Base-by-base conservation (phyloP, 2,113 vertebrate genomes). In the Zootoca vivipara region DNA sequence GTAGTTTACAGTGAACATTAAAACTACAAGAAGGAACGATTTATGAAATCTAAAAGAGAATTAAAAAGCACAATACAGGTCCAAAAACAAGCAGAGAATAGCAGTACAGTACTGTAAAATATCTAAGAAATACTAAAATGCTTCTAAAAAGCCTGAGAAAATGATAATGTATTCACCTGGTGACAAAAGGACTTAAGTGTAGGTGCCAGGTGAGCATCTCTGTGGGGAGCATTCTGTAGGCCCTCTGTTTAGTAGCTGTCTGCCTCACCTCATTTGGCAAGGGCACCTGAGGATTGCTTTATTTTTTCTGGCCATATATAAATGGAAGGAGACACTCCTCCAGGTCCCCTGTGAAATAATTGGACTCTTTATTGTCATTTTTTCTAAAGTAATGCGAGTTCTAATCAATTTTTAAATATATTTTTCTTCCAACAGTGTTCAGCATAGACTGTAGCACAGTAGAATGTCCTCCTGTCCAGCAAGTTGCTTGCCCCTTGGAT, bases 381-480 rank as follows among this genome's bases (percentile, higher is more conserved):
- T 82, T 65, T 64, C 24, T 80, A 83, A 91, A 86, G 38, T 56
- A 91, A 95, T 90, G 52, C 26, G 28, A 67, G 38, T 58, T 67
- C 83, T 78, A 20, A 83, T 8, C 3, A 30, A 65, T 65, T 87
- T 85, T 52, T 52, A 62, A 62, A 62, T 83, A 83, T 56, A 89
- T 93, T 95, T 72, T 92, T 89, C 93, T 91, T 88, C 92, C 0
- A 0, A 62, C 86, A 98, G 98, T 98, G 89, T 98, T 98, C 95
- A 98, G 98, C 69, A 97, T 98, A 94, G 98, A 98, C 89, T 98
- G 98, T 96, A 98, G 98, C 95, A 98, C 97, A 1, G 98, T 98
- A 38, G 98, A 98, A 85, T 98, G 98, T 81, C 98, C 98, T 88
- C 95, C 97, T 33, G 95, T 98, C 87, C 98, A 98, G 86, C 97